Conservation (phyloP, 2,888 invertebrate genomes). For the Herminia tarsipennalis region DNA sequence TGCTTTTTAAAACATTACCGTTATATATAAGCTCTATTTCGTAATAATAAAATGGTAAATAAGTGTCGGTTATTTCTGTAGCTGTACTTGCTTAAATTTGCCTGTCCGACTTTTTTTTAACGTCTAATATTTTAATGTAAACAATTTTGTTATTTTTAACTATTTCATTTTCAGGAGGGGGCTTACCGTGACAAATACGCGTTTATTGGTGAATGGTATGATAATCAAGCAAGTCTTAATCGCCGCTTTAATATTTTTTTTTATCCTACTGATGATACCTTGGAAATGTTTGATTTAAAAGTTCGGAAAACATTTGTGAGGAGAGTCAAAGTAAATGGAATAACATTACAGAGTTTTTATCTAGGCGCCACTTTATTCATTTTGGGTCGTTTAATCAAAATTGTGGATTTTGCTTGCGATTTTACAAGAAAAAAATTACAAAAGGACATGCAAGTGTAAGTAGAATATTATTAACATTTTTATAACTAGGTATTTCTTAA, state of each 20-base stretch:
- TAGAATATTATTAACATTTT: too few species aligned
- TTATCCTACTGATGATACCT: conserved; percentile 90
- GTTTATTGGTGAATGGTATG: conserved; percentile 95
- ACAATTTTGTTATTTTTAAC: too few species aligned
- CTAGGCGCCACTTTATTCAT: conserved; percentile 90
- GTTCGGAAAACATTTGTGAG: conserved; percentile 88
- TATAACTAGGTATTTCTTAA: too few species aligned
- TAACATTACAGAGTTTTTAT: conserved; percentile 88
- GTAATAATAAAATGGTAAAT: too few species aligned
- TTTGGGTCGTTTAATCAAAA: conserved; percentile 90
- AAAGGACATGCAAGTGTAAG: conserved; percentile 88
- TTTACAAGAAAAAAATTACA: conserved; percentile 87
- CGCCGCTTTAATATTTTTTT: conserved; percentile 92
- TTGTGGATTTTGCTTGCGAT: conserved; percentile 90
- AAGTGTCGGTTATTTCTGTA: too few species aligned
- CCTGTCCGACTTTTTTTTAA: not conserved
- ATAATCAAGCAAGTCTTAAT: conserved; percentile 90
- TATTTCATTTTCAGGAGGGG: conserved; percentile 64
- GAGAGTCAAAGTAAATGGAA: conserved; percentile 88
- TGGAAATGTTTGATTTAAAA: conserved; percentile 92
- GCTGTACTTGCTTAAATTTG: not conserved
- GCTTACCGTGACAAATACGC: conserved; percentile 83
- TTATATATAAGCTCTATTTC: too few species aligned
- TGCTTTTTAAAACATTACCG: too few species aligned
- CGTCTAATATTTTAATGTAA: not conserved